phyloP scores from a whole-genome alignment of 30 jellyfish, hydroid and myxozoan species.

The Cassiopea andromeda region DNA sequence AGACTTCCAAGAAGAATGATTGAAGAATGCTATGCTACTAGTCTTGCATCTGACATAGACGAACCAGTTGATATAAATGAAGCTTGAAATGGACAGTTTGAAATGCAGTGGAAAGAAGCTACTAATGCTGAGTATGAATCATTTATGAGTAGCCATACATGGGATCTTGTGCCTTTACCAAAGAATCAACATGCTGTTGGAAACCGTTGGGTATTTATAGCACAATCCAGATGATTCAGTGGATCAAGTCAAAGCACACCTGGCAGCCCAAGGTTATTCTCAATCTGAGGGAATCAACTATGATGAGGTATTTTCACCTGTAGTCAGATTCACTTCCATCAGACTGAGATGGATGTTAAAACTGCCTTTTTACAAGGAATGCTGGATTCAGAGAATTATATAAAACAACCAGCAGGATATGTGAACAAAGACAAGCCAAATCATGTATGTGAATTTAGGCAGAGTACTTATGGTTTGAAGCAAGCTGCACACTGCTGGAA shows the following conservation, averaged over 20 bases:
- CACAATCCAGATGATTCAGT: background rate
- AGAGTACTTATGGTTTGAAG: too few species aligned
- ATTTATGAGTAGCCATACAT: constrained; percentile 16
- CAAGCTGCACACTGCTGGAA: too few species aligned
- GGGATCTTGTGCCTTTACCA: constrained; percentile 24
- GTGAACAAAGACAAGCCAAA: too few species aligned
- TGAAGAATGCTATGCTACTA: constrained; percentile 14
- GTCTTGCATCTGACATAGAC: constrained; percentile 49
- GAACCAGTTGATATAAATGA: constrained; percentile 46
- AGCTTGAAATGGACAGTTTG: constrained; percentile 39
- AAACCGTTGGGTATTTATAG: background rate
- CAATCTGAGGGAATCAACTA: background rate
- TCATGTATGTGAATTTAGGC: too few species aligned
- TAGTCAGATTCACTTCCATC: too few species aligned
- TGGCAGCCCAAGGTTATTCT: background rate
- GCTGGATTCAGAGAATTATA: too few species aligned
- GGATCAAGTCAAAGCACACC: background rate
- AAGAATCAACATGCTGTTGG: background rate
- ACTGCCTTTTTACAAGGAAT: too few species aligned
- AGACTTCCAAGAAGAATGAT: constrained; percentile 29
- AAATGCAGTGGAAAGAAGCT: constrained; percentile 61
- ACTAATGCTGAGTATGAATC: constrained; percentile 22
- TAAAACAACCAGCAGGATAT: too few species aligned
- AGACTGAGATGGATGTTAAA: too few species aligned
- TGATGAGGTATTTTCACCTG: too few species aligned